phyloP scores from a whole-genome alignment of 2,888 invertebrate genomes.

The Napeogenes inachia region DNA sequence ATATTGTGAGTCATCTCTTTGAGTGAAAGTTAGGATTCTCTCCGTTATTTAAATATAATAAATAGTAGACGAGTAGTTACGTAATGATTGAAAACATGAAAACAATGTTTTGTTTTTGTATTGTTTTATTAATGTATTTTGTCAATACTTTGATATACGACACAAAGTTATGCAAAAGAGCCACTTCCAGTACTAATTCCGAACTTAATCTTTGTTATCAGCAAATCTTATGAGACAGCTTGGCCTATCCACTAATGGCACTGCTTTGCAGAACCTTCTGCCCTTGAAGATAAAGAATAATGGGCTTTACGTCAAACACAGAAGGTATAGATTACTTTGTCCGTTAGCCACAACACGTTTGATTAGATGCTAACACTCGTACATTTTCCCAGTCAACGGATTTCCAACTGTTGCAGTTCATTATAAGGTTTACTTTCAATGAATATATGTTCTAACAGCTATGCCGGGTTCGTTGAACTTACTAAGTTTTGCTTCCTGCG shows the following conservation, averaged over 20 bases:
- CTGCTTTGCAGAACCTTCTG: slow-evolving; percentile 48
- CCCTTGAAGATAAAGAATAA: slow-evolving; percentile 28
- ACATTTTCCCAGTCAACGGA: slow-evolving; percentile 13
- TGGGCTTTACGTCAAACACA: slow-evolving; percentile 26
- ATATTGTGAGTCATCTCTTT: too few species aligned
- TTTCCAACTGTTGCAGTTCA: slow-evolving; percentile 25
- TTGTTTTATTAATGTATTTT: too few species aligned
- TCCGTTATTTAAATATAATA: too few species aligned
- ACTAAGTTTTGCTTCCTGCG: slow-evolving; percentile 55
- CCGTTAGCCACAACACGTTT: slow-evolving; percentile 50
- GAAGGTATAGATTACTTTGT: slow-evolving; percentile 33
- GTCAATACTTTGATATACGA: too few species aligned
- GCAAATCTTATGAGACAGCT: slow-evolving; percentile 54
- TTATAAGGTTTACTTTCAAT: slow-evolving; percentile 35
- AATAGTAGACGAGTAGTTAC: too few species aligned
- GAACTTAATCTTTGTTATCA: slow-evolving; percentile 48
- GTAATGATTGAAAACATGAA: too few species aligned
- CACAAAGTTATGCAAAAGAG: slow-evolving; percentile 7
- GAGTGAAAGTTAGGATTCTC: too few species aligned
- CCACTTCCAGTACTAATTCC: slow-evolving; percentile 37
- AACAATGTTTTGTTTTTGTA: too few species aligned
- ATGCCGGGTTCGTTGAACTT: slow-evolving; percentile 56
- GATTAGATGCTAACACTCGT: slow-evolving; percentile 53
- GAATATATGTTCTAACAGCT: slow-evolving; percentile 43
- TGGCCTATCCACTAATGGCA: slow-evolving; percentile 52